phyloP scores from a whole-genome alignment of 2,797 vertebrate species.

The Lindbergichthys nudifrons region DNA sequence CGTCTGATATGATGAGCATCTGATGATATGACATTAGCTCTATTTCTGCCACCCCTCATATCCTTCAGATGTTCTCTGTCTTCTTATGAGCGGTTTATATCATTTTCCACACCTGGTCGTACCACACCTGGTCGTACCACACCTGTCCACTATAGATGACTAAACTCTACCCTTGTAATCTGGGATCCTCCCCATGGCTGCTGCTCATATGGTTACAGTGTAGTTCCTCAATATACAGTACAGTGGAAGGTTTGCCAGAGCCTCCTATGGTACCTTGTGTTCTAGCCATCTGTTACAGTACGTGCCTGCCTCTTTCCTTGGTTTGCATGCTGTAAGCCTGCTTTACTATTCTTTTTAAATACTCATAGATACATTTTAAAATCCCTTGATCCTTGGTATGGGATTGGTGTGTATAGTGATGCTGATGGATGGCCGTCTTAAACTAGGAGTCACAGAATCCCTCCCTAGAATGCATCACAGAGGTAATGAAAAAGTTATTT shows the following conservation, averaged over 20 bases:
- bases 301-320: neutral
- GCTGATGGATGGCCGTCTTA: neutral
- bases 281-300: constrained; percentile 32
- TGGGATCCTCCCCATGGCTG: neutral
- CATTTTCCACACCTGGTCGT: no score
- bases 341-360: neutral
- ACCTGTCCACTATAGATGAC: neutral
- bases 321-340: neutral
- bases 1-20: neutral
- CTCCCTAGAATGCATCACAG: neutral
- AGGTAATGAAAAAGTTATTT: neutral
- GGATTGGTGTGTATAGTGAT: neutral
- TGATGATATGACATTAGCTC: constrained; percentile 2
- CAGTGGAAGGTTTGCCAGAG: constrained; percentile 9
- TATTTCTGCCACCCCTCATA: neutral
- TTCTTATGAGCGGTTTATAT: neutral
- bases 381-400: neutral
- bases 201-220: neutral
- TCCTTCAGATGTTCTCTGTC: neutral
- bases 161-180: neutral
- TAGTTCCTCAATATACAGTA: neutral
- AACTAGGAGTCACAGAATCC: neutral
- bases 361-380: neutral
- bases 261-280: neutral
- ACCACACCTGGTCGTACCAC: no score